Percentiles rank a stretch among this genome's conserved stretches.
These are phyloP conservation scores for Seira ritae DNA, from an alignment of 2,888 invertebrate species.

Conservation along the genomic window DNA sequence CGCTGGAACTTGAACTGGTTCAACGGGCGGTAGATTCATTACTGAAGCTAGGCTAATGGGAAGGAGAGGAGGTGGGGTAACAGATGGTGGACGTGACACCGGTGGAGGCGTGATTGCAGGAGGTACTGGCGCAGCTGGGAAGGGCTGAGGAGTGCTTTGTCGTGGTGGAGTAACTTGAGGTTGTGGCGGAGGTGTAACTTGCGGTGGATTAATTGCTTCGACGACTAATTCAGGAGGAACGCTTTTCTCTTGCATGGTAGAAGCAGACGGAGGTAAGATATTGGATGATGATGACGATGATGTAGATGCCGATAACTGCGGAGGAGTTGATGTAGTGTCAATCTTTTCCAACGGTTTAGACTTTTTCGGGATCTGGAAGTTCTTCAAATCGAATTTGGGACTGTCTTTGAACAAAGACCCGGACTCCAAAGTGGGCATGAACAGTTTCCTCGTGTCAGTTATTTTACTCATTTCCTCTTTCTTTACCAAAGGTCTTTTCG, in stretches of 20 bases:
- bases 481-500: slow-evolving; percentile 47
- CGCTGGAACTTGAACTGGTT: background rate
- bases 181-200: background rate
- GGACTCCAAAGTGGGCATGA: slow-evolving; percentile 45
- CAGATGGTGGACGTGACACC: background rate
- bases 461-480: slow-evolving; percentile 54
- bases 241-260: slow-evolving; percentile 34
- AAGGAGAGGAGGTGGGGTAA: background rate
- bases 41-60: background rate
- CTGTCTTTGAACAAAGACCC: slow-evolving; percentile 50
- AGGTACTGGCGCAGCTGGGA: slow-evolving; percentile 26
- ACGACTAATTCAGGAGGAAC: slow-evolving; percentile 33
- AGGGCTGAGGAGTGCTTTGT: slow-evolving; percentile 29
- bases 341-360: slow-evolving; percentile 51
- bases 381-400: slow-evolving; percentile 69
- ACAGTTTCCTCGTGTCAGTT: slow-evolving; percentile 47
- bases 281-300: slow-evolving; percentile 30
- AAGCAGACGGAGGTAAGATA: too few species aligned
- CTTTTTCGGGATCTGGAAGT: slow-evolving; percentile 73
- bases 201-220: slow-evolving; percentile 30
- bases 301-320: too few species aligned
- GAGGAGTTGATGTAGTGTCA: too few species aligned
- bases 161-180: slow-evolving; percentile 30
- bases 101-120: slow-evolving; percentile 18
- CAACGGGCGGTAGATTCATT: background rate